phyloP scores from a whole-genome alignment of 1,140 invertebrate genomes.

The Contarinia nasturtii region DNA sequence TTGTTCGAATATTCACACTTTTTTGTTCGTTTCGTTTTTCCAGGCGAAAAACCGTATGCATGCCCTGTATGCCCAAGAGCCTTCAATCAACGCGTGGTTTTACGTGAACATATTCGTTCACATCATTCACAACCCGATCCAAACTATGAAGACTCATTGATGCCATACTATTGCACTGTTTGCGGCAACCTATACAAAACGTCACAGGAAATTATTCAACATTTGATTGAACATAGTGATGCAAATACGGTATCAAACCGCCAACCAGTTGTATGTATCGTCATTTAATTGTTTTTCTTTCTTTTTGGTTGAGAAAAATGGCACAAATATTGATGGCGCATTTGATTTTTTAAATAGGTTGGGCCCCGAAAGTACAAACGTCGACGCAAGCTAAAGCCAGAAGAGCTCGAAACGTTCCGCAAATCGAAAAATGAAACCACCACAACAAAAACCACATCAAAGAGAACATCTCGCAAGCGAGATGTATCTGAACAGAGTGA shows the following conservation, averaged over 20 bases:
- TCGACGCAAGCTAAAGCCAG: slow-evolving; percentile 46
- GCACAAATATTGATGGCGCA: no score
- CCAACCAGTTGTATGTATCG: slow-evolving; percentile 30
- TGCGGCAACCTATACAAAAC: slow-evolving; percentile 44
- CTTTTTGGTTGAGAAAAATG: no score
- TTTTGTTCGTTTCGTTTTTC: no score
- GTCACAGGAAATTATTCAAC: slow-evolving; percentile 53
- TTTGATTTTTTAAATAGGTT: no score
- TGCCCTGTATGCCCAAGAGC: slow-evolving; percentile 84
- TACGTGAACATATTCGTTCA: slow-evolving; percentile 60
- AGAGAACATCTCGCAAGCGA: no score
- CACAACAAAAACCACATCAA: no score
- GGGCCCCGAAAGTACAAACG: slow-evolving; percentile 63
- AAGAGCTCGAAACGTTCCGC: slow-evolving; percentile 30
- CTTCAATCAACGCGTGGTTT: slow-evolving; percentile 65
- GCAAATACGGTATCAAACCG: slow-evolving; percentile 59
- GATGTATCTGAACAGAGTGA: no score
- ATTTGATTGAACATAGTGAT: slow-evolving; percentile 65
- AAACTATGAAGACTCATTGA: slow-evolving; percentile 27
- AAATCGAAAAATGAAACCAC: no score
- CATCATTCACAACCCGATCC: slow-evolving; percentile 62
- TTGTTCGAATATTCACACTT: not conserved
- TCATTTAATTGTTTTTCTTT: no score
- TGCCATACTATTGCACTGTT: slow-evolving; percentile 50
- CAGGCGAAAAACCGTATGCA: slow-evolving; percentile 79